These are phyloP conservation scores for Sinosuthora webbiana DNA, from an alignment of 2,113 vertebrate genomes.

Conservation along the genomic window DNA sequence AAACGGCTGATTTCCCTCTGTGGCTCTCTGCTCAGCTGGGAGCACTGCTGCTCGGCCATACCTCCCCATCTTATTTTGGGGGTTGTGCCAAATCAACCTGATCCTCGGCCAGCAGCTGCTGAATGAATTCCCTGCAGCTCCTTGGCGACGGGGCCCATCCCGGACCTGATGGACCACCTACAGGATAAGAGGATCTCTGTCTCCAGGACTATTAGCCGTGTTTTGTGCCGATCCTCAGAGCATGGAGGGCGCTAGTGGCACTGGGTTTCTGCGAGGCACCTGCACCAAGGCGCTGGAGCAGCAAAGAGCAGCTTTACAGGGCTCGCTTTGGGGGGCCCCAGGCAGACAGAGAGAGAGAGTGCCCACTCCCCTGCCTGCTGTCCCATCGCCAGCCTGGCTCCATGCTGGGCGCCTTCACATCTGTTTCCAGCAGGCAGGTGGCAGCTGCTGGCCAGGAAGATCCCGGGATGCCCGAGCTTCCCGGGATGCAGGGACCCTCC, in stretches of 20 bases:
- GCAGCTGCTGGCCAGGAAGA: neutral
- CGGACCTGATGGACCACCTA: neutral
- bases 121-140: neutral
- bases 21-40: neutral
- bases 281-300: neutral
- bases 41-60: neutral
- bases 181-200: neutral
- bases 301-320: neutral
- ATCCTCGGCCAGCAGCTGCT: neutral
- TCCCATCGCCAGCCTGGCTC: neutral
- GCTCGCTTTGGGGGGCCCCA: accelerated
- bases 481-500: neutral
- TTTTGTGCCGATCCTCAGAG: neutral
- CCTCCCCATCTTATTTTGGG: neutral
- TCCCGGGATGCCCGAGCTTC: too few relatives aligned
- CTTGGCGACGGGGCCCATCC: neutral
- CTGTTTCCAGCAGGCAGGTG: neutral
- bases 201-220: neutral
- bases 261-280: neutral
- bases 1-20: neutral
- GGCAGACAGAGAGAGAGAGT: accelerated
- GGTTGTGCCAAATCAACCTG: neutral
- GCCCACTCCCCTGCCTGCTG: accelerated
- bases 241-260: accelerated
- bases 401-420: neutral